phyloP scores from a whole-genome alignment of 2,113 vertebrate species.

The Misgurnus mizolepis region DNA sequence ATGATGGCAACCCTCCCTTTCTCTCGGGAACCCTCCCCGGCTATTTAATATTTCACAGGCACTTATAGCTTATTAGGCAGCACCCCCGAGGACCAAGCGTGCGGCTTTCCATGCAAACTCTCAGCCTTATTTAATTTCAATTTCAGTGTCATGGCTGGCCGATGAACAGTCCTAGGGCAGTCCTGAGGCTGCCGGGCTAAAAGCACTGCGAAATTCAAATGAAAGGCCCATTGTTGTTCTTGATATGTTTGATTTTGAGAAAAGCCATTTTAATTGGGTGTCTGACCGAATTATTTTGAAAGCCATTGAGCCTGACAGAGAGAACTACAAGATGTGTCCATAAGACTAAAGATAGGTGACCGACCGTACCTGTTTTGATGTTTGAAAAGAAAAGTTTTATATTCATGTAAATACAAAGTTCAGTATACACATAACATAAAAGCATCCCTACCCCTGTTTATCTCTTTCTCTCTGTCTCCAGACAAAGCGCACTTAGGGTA shows the following conservation, averaged over 20 bases:
- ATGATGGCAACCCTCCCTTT: constrained; percentile 68
- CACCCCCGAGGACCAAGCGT: constrained; percentile 52
- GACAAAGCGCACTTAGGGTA: constrained; percentile 38
- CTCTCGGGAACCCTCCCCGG: constrained; percentile 69
- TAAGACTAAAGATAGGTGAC: background rate
- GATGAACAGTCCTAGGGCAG: constrained; percentile 32
- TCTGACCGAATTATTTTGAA: constrained; percentile 2
- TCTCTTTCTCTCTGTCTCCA: constrained; percentile 2
- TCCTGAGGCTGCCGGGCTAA: constrained; percentile 36
- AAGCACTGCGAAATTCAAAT: constrained; percentile 37
- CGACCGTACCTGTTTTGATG: background rate
- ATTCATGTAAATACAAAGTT: background rate
- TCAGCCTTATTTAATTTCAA: constrained; percentile 62
- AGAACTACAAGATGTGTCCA: background rate
- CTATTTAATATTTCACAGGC: constrained; percentile 81
- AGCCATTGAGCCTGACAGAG: constrained; percentile 16
- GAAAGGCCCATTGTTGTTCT: constrained; percentile 29
- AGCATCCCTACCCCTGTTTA: constrained; percentile 14
- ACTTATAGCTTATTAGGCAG: constrained; percentile 78
- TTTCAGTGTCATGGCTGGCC: constrained; percentile 47
- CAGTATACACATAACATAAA: background rate
- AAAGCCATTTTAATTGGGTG: constrained; percentile 7
- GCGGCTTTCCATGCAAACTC: constrained; percentile 49
- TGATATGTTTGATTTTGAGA: constrained; percentile 2
- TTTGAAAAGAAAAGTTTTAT: background rate